Evolutionary conservation across 2,797 vertebrate species (phyloP), one percentile per base, ranked within the genome.

Genomic region (Adrianichthys oophorus): DNA sequence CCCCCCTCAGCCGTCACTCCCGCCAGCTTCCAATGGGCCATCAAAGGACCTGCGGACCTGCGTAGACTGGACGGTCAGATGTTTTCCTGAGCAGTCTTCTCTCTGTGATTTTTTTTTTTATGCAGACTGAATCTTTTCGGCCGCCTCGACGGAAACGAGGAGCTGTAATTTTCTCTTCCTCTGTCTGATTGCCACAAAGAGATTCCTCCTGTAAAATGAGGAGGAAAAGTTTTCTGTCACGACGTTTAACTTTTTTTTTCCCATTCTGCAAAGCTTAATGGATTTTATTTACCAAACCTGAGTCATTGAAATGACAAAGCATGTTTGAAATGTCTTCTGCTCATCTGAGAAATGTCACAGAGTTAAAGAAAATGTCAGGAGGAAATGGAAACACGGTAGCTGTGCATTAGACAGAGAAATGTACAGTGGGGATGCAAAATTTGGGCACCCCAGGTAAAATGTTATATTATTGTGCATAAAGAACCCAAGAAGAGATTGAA

Each of bases 11-110:
- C 87, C 87, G 48, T 89, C 93, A 62, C 91, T 89, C 85, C 89
- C 93, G 48, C 84, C 93, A 15, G 88, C 94, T 37, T 94, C 93
- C 85, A 98, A 99, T n/a, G 97, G 97, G 77, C 96, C 97, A 51
- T 92, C 91, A 59, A 98, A 95, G 87, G 96, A 98, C 78, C 92
- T 94, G 0, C 94, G 93, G 43, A 93, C 94, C 5, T 88, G 89
- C 52, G 87, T 96, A 86, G 97, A 99, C 89, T 99, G 97, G 97
- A 98, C 93, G 67, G 97, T 99, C 88, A 91, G 95, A 83, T 53
- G 56, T 5, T 0, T 46, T 21, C 26, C 58, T 0, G 8, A 37
- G 43, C 62, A 24, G 14, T 42, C 2, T n/a, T 42, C 4, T 1
- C 48, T 21, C 37, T 13, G 29, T 61, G 21, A 5, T 2, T 19